Evolutionary conservation across 2,797 vertebrate genomes (phyloP), one percentile per base, ranked within the genome.

Genomic region (Cottoperca gobio): DNA sequence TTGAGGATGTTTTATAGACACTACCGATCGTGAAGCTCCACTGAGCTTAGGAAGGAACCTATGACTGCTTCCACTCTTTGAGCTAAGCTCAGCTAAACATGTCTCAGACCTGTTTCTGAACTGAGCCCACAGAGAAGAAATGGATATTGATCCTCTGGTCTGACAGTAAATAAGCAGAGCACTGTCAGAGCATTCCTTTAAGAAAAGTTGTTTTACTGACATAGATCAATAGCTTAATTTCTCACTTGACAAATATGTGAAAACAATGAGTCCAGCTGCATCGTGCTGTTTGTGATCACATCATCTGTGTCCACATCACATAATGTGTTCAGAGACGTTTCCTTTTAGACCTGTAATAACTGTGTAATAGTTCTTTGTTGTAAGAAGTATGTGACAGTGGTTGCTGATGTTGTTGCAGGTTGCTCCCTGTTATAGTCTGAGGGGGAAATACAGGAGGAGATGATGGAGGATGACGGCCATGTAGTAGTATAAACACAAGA

Each of bases 131-230:
- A 35, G 35, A 69, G 23, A 73, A 69, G 21, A 75, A 85, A 83
- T 83, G 81, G 57, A 78, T 81, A 79, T 84, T 64, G 79, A 86
- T 75, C 43, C 14, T 33, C 21, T 76, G 19, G 21, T 68, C 67
- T 37, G 46, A 66, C 13, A 4, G 48, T 61, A 78, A 74, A 84
- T 76, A 82, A 65, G 65, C 67, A 49, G 19, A 21, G 58, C 19
- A 39, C 39, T 62, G 53, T 68, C 52, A 48, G 33, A 48, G 50
- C 60, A 14, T 54, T 57, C 21, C 52, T 79, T 19, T 49, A 43
- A 67, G 31, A 61, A 69, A 61, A 62, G 57, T 57, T 55, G 61
- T 42, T 43, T 28, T 48, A 26, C 65, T 8, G 19, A 72, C 26
- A 5, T 28, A 26, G 48, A 73, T 82, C 72, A 62, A 79, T 69